These are phyloP conservation scores for Euwallacea fornicatus DNA, from an alignment of 1,140 invertebrate genomes.

Conservation along the genomic window DNA sequence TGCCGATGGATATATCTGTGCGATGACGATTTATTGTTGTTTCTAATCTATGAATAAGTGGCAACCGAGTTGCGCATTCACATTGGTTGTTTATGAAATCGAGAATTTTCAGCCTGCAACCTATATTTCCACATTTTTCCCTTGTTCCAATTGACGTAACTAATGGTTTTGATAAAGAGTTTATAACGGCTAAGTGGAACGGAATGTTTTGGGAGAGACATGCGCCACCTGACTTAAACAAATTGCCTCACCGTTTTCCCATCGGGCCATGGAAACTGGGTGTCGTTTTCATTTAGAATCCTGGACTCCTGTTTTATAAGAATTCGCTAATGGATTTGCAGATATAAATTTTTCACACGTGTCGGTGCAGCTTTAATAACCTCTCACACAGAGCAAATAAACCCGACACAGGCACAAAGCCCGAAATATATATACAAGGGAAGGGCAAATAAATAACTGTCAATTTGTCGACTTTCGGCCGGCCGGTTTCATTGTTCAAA, in stretches of 20 bases:
- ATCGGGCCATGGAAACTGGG: neutral
- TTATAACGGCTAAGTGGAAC: slow-evolving; percentile 10
- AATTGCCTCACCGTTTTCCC: neutral
- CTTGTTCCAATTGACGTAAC: slow-evolving; percentile 15
- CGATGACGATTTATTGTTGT: slow-evolving; percentile 10
- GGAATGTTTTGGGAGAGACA: slow-evolving; percentile 11
- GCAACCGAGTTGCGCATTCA: slow-evolving; percentile 2
- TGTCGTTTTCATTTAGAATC: neutral
- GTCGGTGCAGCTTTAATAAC: neutral
- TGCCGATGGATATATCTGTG: slow-evolving; percentile 10
- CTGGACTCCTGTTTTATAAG: neutral
- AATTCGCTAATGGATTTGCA: slow-evolving; percentile 1
- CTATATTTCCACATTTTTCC: slow-evolving; percentile 8
- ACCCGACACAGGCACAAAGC: neutral
- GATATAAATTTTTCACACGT: neutral
- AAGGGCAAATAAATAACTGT: slow-evolving; percentile 32
- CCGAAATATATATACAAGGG: neutral
- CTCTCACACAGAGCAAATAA: neutral
- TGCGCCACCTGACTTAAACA: slow-evolving; percentile 9
- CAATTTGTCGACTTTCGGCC: slow-evolving; percentile 31
- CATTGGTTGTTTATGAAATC: slow-evolving; percentile 18
- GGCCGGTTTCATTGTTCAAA: slow-evolving; percentile 31
- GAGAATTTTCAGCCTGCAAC: slow-evolving; percentile 19
- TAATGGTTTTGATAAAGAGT: slow-evolving; percentile 13
- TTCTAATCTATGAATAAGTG: slow-evolving; percentile 10